Base-by-base conservation (phyloP, 2,113 vertebrate genomes). In the Menidia beryllina region DNA sequence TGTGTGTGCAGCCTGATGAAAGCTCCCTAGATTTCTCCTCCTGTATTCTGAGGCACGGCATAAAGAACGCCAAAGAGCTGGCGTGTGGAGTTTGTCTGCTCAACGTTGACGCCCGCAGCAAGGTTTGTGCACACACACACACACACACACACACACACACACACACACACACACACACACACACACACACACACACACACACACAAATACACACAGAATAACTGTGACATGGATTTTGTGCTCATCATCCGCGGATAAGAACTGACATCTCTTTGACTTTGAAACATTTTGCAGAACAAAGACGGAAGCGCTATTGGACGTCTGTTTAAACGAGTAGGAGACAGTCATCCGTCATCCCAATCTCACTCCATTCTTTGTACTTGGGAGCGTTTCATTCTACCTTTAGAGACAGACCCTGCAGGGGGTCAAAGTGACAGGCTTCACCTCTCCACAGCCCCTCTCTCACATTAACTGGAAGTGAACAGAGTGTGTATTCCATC, bases 1-100 rank as follows among this genome's bases (percentile, higher is more conserved):
- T 80, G 36, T 57, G 48, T 73, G 27, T 68, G 48, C 2, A 99
- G 98, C 97, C 96, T 12, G 97, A 99, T 88, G 98, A 99, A 79
- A 98, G 94, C 89, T 98, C 97, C 0, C 87, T 99, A 84, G 98
- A 99, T 90, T 99, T 99, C 93, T 96, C 97, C 21, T 97, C 96
- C 5, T 99, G 98, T 70, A 96, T 99, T 93, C 93, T 99, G 83
- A 94, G 97, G 30, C 97, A 95, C 0, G 96, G 97, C 73, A 98
- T 98, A 79, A 98, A 97, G 86, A 98, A 98, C 0, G 96, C 97
- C 52, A 98, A 98, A 78, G 96, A 98, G 62, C 90, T 99, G 57
- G 98, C 98, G n/a, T 99, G 98, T 54, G 98, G 98, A 14, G 96
- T 99, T 20, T 99, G 98, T 64, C 95, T 99, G 41, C 94, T 99